Base-by-base conservation (phyloP, 2,888 invertebrate species). In the Macrophya alboannulata region DNA sequence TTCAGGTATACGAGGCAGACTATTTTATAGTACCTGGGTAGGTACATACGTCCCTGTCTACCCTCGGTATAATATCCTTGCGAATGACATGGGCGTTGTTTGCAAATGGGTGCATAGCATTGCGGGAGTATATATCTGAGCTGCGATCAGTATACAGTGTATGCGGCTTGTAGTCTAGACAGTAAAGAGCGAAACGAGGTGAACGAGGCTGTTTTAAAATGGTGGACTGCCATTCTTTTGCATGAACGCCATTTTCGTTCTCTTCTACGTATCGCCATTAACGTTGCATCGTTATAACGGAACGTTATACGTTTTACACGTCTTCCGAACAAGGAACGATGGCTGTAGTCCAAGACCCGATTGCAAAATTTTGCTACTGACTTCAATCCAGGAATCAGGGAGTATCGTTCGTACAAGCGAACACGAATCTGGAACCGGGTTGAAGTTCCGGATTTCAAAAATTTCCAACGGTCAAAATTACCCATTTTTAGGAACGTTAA, bases 221-320 rank as follows among this genome's bases (percentile, higher is more conserved):
- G 48, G 77, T 77, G 48, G 37, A 48, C 17, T 25, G 8, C 25
- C 25, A 17, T 77, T 55, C 8, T 77, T 77, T 15, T n/a, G 17
- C 55, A 12, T 55, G 15, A 77, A 77, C 77, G 77, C 77, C 77
- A 77, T 77, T 77, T 55, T 51, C 15, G 68, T 37, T 51, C 51
- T 43, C 4, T 31, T 51, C 77, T 37, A 76, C 48, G 76, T 76
- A 76, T 31, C 9, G 45, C 25, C 76, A 25, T 76, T 48, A 45
- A 25, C 12, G 21, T 43, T 48, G 43, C 25, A 45, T 15, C 25
- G 48, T 76, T 76, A 76, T 48, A 76, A 4, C 10, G 31, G 1
- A 31, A 2, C 31, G 31, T 31, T 31, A 31, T 31, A 31, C 31
- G 31, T 31, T 31, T 31, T 31, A 31, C 31, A 31, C 3, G 31